Evolutionary conservation across 2,797 vertebrate genomes (phyloP), one percentile per base, ranked within the genome.

Genomic region (Sphaeramia orbicularis): DNA sequence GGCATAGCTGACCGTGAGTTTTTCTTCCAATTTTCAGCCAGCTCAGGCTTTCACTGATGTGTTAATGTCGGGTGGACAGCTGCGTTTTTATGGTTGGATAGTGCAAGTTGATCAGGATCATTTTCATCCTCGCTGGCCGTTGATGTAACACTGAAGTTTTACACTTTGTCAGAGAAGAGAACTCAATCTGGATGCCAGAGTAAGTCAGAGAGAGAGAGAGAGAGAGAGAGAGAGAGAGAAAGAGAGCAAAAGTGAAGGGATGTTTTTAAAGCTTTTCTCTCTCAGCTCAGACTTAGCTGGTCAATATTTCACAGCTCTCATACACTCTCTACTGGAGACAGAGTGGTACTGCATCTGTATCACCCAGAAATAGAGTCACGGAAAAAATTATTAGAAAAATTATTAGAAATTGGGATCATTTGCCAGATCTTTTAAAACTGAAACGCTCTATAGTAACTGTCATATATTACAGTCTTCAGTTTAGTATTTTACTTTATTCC

Each of bases 1-100:
- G 54, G 64, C 61, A 40, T 10, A 27, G 53, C 44, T 16, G 63
- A 61, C 50, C 21, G 1, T 7, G 24, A 78, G 82, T 87, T 89
- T 80, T 82, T 74, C 82, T 81, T 81, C 57, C 74, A 70, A 83
- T 85, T 86, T 83, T 81, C 80, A 75, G 71, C 82, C 19, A 2
- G 78, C 76, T 84, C 76, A 84, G 65, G 51, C 18, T 64, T 65
- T 82, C 74, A 81, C 76, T 79, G 69, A 81, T 71, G 78, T 77
- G 79, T 64, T 74, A 59, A 53, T 68, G 63, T 55, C 1, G 60
- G 59, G 53, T 16, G 69, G 45, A 89, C 85, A 87, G 87, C 85
- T 89, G 89, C 76, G 55, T 71, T 86, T 24, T 86, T 84, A 85
- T 82, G 80, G 84, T 69, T 43, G 60, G 75, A 58, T 12, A 50